Base-by-base conservation (phyloP, 2,797 vertebrate species). In the Chiloscyllium punctatum region DNA sequence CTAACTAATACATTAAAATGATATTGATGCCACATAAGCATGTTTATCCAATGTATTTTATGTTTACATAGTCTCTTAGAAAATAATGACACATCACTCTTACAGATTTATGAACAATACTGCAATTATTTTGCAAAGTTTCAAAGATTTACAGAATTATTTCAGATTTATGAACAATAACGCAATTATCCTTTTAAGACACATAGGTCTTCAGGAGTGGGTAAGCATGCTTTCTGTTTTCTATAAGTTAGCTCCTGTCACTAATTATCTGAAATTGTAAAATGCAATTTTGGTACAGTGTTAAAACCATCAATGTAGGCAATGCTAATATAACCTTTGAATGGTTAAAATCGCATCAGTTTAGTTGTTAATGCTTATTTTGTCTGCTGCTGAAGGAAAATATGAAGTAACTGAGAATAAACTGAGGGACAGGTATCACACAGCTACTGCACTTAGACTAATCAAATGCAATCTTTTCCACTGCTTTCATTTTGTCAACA, bases 401-500 rank as follows among this genome's bases (percentile, higher is more conserved):
- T 42, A 48, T 84, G 82, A 84, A 84, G 48, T 84, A 84, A 90
- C 87, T 62, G 30, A 57, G 53, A 62, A 62, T 90, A 90, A 90
- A 62, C 87, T 62, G 53, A 57, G 53, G 82, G 23, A 84, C 82
- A 42, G 53, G 57, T 53, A 90, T 90, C 87, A 90, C 87, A 90
- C 87, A 57, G 13, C 53, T 62, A 62, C 57, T 62, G 53, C 87
- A 90, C 87, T 90, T 90, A 90, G 57, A 90, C 87, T 62, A 90
- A 90, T 90, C 53, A 90, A 90, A 90, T 90, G 87, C 30, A 90
- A 90, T 62, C 53, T 62, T 90, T 90, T 90, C 53, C 53, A 62
- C 87, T 90, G 87, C 48, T 33, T 90, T 90, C 87, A 62, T 90
- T 62, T 15, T 90, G 87, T 62, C 53, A 66, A 62, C 30, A 90